Conservation (phyloP, 2,113 vertebrate genomes). For the Dendropsophus ebraccatus region DNA sequence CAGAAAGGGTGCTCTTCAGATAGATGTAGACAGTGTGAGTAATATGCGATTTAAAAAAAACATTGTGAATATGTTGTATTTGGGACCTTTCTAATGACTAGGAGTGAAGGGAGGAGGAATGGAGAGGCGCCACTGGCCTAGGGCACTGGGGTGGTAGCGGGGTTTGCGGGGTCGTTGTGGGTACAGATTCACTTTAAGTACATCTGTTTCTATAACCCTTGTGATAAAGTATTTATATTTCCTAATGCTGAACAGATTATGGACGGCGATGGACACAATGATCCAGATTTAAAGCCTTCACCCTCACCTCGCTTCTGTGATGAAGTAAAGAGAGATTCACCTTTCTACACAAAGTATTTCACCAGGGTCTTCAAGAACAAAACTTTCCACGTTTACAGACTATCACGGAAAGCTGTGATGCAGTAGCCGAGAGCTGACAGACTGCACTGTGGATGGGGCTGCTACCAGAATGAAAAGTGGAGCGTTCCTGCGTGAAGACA, state of each 20-base stretch:
- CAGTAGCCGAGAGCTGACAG: conserved; percentile 59
- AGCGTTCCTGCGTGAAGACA: neutral
- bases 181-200: too few relatives aligned
- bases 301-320: conserved; percentile 91
- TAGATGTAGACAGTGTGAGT: too few relatives aligned
- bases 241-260: conserved; percentile 80
- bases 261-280: conserved; percentile 89
- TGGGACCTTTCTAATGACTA: too few relatives aligned
- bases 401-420: conserved; percentile 66
- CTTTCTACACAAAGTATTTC: conserved; percentile 79
- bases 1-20: too few relatives aligned
- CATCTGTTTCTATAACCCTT: too few relatives aligned
- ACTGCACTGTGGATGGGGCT: too few relatives aligned
- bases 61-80: too few relatives aligned
- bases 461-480: neutral
- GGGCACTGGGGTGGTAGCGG: too few relatives aligned
- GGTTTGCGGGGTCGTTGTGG: too few relatives aligned
- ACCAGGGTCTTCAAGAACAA: conserved; percentile 91
- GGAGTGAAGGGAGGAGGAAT: too few relatives aligned
- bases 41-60: too few relatives aligned
- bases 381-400: conserved; percentile 92
- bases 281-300: conserved; percentile 80
- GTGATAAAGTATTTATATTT: neutral
- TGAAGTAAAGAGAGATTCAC: conserved; percentile 81
- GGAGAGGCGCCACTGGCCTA: too few relatives aligned